These are phyloP conservation scores for Cremastobaeus sp. DNA, from an alignment of 2,888 invertebrate species.

Conservation along the genomic window DNA sequence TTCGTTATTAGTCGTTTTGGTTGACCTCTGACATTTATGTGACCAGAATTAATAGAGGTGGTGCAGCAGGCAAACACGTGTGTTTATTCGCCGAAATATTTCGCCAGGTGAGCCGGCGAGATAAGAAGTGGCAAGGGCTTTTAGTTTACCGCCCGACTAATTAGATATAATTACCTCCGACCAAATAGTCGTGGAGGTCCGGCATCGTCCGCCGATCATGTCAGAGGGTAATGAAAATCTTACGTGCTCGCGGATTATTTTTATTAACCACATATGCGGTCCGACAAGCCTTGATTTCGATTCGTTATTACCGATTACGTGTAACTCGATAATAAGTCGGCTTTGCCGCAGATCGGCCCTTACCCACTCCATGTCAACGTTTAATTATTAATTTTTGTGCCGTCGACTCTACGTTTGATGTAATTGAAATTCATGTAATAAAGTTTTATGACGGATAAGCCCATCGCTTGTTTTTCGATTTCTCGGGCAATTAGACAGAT, in stretches of 20 bases:
- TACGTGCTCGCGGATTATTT: constrained; percentile 56
- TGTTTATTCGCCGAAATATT: constrained; percentile 63
- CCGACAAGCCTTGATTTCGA: constrained; percentile 60
- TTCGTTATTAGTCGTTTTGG: too few relatives aligned
- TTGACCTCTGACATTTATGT: too few relatives aligned
- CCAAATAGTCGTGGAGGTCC: constrained; percentile 57
- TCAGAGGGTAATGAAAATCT: constrained; percentile 63
- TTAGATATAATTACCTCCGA: constrained; percentile 72
- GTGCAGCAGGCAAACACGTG: constrained; percentile 19
- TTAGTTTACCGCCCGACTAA: constrained; percentile 67
- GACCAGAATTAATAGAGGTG: too few relatives aligned
- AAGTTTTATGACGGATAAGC: constrained; percentile 41
- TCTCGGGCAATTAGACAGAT: constrained; percentile 23
- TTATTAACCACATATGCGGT: constrained; percentile 44
- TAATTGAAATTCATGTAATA: constrained; percentile 54
- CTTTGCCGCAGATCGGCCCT: constrained; percentile 38
- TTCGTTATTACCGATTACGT: constrained; percentile 55
- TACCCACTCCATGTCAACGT: constrained; percentile 50
- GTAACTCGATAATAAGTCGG: constrained; percentile 54
- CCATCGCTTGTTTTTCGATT: constrained; percentile 16
- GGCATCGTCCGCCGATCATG: constrained; percentile 62
- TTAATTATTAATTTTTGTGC: constrained; percentile 55
- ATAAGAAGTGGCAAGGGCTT: constrained; percentile 59
- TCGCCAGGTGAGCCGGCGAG: constrained; percentile 46
- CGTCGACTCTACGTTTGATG: constrained; percentile 8